phyloP scores from a whole-genome alignment of 2,888 invertebrate genomes.

The Pinctada fucata region DNA sequence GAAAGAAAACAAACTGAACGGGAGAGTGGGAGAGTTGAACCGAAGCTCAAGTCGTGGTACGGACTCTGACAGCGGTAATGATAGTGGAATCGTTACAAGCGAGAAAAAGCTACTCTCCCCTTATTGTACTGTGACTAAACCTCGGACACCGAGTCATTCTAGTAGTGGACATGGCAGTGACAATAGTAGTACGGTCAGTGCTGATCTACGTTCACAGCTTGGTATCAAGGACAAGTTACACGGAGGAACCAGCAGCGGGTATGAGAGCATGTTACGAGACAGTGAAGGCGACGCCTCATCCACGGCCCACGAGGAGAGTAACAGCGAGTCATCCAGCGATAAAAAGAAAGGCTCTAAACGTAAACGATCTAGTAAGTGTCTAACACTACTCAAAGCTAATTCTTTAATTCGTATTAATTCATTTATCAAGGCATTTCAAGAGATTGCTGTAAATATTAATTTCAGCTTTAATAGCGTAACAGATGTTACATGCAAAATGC shows the following conservation, averaged over 20 bases:
- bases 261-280: slow-evolving; percentile 92
- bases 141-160: slow-evolving; percentile 73
- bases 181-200: slow-evolving; percentile 70
- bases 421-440: no score
- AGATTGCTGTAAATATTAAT: no score
- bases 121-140: slow-evolving; percentile 76
- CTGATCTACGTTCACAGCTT: slow-evolving; percentile 63
- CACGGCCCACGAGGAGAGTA: slow-evolving; percentile 77
- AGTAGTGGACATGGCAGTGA: slow-evolving; percentile 78
- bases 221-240: slow-evolving; percentile 68
- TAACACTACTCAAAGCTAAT: no score
- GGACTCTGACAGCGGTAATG: slow-evolving; percentile 76
- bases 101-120: slow-evolving; percentile 75
- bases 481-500: no score
- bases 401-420: no score
- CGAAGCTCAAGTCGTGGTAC: slow-evolving; percentile 51
- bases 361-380: slow-evolving; percentile 63
- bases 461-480: no score
- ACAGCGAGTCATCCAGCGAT: slow-evolving; percentile 71
- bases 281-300: slow-evolving; percentile 91
- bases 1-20: slow-evolving; percentile 61
- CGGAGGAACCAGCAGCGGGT: slow-evolving; percentile 86
- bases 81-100: slow-evolving; percentile 71
- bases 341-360: slow-evolving; percentile 70
- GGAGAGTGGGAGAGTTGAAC: slow-evolving; percentile 46